Percentiles rank a stretch among this genome's conserved stretches.
These are phyloP conservation scores for Plagodis pulveraria DNA, from an alignment of 2,888 invertebrate genomes.

Conservation along the genomic window DNA sequence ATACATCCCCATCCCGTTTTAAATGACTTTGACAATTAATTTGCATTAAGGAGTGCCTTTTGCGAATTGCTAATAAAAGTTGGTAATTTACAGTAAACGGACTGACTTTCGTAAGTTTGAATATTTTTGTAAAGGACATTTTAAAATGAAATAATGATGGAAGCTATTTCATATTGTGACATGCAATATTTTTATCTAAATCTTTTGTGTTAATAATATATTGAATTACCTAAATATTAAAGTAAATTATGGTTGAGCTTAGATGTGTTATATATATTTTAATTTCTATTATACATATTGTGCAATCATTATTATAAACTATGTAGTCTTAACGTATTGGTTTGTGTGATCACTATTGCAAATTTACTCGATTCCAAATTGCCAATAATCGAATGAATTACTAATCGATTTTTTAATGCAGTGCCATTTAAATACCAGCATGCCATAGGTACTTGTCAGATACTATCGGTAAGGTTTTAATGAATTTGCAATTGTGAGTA, in stretches of 20 bases:
- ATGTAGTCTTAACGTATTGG: conserved; percentile 43
- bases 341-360: conserved; percentile 48
- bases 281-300: conserved; percentile 48
- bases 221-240: conserved; percentile 36
- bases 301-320: conserved; percentile 55
- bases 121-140: conserved; percentile 67
- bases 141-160: conserved; percentile 45
- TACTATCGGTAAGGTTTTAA: conserved; percentile 30
- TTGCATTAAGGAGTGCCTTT: conserved; percentile 73
- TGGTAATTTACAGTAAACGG: conserved; percentile 62
- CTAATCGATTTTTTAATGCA: conserved; percentile 30
- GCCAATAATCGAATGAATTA: conserved; percentile 47
- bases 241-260: conserved; percentile 59
- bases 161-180: conserved; percentile 46
- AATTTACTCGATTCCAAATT: conserved; percentile 48
- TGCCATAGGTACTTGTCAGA: conserved; percentile 42
- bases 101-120: conserved; percentile 72
- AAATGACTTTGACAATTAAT: conserved; percentile 34
- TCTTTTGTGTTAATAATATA: conserved; percentile 43
- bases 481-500: conserved; percentile 54
- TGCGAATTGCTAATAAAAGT: conserved; percentile 56
- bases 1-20: conserved; percentile 32
- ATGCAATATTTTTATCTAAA: conserved; percentile 59
- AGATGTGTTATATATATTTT: conserved; percentile 61
- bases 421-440: conserved; percentile 48